These are phyloP conservation scores for Falco peregrinus DNA, from an alignment of 2,797 vertebrate species.

Conservation along the genomic window DNA sequence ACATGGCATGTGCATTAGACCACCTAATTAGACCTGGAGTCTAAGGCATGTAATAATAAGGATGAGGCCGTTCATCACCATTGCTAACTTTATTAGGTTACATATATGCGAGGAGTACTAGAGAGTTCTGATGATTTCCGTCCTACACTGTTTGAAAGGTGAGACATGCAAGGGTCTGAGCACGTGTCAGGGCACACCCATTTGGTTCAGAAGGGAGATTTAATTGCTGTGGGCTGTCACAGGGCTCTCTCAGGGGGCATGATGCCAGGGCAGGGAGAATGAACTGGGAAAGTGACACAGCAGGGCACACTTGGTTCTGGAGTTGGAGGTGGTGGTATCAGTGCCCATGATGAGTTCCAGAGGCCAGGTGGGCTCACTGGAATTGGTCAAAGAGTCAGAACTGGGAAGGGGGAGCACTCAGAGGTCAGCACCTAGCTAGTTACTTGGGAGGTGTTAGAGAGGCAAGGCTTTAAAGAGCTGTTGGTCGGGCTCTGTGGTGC, in stretches of 20 bases:
- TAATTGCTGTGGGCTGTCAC: not conserved
- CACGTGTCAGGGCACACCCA: not conserved
- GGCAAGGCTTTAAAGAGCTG: not conserved
- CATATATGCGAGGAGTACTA: not conserved
- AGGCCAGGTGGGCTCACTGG: not conserved
- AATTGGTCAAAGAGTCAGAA: not conserved
- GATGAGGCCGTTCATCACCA: not conserved
- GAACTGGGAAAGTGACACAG: not conserved
- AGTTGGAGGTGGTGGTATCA: not conserved
- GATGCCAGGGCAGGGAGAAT: not conserved
- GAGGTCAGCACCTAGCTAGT: not conserved
- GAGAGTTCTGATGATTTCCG: not conserved
- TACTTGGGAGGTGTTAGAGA: not conserved
- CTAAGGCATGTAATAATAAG: not conserved
- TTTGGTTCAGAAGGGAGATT: not conserved
- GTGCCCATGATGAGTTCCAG: not conserved
- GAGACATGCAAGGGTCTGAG: accelerated
- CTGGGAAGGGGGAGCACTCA: accelerated
- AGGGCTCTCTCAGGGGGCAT: accelerated
- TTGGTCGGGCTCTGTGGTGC: not conserved
- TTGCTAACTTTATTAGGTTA: not conserved
- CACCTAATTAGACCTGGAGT: not conserved
- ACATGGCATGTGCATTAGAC: accelerated
- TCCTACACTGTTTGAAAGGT: not conserved
- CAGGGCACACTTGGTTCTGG: not conserved